phyloP scores from a whole-genome alignment of 2,888 invertebrate genomes.

The Drosophila borborema region DNA sequence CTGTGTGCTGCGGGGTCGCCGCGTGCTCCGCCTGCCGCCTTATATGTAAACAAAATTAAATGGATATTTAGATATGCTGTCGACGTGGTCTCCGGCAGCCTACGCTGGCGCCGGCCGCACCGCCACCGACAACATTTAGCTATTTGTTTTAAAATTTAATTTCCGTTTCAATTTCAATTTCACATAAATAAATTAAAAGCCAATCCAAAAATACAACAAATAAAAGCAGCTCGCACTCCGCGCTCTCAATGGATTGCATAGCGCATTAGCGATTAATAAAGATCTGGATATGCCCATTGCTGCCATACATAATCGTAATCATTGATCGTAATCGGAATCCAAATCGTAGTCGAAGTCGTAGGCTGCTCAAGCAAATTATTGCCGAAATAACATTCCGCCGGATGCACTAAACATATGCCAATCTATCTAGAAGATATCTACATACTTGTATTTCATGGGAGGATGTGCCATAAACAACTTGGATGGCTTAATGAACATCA shows the following conservation, averaged over 20 bases:
- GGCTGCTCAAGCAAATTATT: conserved; percentile 44
- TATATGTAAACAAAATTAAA: conserved; percentile 80
- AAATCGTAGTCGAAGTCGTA: conserved; percentile 14
- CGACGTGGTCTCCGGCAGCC: conserved; percentile 59
- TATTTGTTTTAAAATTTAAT: conserved; percentile 82
- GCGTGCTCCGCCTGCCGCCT: conserved; percentile 32
- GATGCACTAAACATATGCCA: conserved; percentile 78
- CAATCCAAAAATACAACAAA: conserved; percentile 42
- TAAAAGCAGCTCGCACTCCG: conserved; percentile 34
- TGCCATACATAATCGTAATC: conserved; percentile 50
- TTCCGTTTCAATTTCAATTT: conserved; percentile 83
- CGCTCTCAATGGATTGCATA: conserved; percentile 38
- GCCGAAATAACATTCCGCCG: conserved; percentile 62
- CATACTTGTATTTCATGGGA: conserved; percentile 24
- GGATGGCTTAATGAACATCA: conserved; percentile 61
- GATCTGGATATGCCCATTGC: conserved; percentile 49
- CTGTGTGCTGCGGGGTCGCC: conserved; percentile 65
- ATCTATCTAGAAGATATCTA: conserved; percentile 31
- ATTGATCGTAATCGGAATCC: conserved; percentile 22
- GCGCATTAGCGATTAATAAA: conserved; percentile 61
- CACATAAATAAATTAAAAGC: conserved; percentile 81
- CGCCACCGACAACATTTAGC: conserved; percentile 40
- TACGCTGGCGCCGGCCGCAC: conserved; percentile 81
- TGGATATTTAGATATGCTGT: conserved; percentile 79
- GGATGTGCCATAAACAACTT: conserved; percentile 67